These are phyloP conservation scores for Rhabdornis inornatus DNA, from an alignment of 2,113 vertebrate species.

Conservation along the genomic window DNA sequence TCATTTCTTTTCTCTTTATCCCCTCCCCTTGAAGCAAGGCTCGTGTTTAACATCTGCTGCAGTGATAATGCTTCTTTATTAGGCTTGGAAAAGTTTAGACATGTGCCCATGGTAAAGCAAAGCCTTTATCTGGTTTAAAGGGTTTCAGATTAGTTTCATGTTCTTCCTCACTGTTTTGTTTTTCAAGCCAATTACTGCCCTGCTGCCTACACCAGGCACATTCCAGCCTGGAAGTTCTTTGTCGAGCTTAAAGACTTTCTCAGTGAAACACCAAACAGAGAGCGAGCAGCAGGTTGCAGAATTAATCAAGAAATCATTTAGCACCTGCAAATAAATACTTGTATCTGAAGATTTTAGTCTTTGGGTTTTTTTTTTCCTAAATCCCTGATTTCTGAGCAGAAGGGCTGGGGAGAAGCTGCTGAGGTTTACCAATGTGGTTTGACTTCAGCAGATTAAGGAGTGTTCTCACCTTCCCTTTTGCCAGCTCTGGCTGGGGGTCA, in stretches of 20 bases:
- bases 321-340: slow-evolving; percentile 33
- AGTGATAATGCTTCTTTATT: neutral
- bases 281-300: slow-evolving; percentile 38
- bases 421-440: neutral
- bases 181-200: slow-evolving; percentile 9
- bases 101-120: neutral
- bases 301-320: slow-evolving; percentile 49
- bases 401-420: neutral
- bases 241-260: neutral
- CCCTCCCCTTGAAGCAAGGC: neutral
- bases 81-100: neutral
- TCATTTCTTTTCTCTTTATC: neutral
- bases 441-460: neutral
- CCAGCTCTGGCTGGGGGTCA: neutral
- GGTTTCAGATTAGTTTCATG: slow-evolving; percentile 1
- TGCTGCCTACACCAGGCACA: neutral
- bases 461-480: neutral
- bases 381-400: neutral
- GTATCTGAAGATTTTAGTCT: neutral
- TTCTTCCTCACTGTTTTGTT: neutral
- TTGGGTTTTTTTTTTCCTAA: neutral
- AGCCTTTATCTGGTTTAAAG: slow-evolving; percentile 13
- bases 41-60: neutral
- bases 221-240: slow-evolving; percentile 4
- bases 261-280: neutral